Conservation (phyloP, 2,888 invertebrate species). For the Sminthurides aquaticus region DNA sequence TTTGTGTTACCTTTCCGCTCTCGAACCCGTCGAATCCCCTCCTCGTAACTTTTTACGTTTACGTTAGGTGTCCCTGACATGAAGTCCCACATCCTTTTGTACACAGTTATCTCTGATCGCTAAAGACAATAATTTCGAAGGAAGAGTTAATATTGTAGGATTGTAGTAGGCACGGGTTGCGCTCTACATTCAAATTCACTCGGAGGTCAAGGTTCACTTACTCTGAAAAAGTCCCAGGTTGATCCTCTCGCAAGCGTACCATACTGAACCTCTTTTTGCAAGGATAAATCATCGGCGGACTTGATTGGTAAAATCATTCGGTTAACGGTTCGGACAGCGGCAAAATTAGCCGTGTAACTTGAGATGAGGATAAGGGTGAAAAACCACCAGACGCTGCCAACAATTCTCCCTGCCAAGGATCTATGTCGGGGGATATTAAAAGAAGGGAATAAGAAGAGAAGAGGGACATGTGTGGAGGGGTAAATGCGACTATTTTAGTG, state of each 20-base stretch:
- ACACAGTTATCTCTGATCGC: slow-evolving; percentile 78
- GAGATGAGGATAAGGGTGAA: slow-evolving; percentile 96
- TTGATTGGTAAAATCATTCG: slow-evolving; percentile 92
- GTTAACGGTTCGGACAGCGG: slow-evolving; percentile 62
- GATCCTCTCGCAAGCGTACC: slow-evolving; percentile 72
- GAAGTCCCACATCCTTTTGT: slow-evolving; percentile 88
- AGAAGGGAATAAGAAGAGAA: no score
- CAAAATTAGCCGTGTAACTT: slow-evolving; percentile 96
- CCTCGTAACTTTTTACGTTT: slow-evolving; percentile 70
- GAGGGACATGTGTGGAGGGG: no score
- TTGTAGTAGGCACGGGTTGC: background rate
- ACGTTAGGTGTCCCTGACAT: slow-evolving; percentile 80
- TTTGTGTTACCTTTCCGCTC: slow-evolving; percentile 69
- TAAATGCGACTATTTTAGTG: no score
- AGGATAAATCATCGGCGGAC: slow-evolving; percentile 79
- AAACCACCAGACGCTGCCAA: slow-evolving; percentile 99
- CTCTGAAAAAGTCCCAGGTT: slow-evolving; percentile 81
- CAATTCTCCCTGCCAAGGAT: slow-evolving; percentile 85
- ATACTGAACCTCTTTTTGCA: slow-evolving; percentile 87
- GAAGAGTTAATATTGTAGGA: no score
- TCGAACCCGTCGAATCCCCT: slow-evolving; percentile 70
- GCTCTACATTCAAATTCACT: background rate
- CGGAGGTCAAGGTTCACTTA: slow-evolving; percentile 46
- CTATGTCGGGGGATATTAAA: slow-evolving; percentile 50
- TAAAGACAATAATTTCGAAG: no score